These are phyloP conservation scores for Hydractinia symbiolongicarpus DNA, from an alignment of 30 jellyfish, hydroid and myxozoan genomes.

Conservation along the genomic window DNA sequence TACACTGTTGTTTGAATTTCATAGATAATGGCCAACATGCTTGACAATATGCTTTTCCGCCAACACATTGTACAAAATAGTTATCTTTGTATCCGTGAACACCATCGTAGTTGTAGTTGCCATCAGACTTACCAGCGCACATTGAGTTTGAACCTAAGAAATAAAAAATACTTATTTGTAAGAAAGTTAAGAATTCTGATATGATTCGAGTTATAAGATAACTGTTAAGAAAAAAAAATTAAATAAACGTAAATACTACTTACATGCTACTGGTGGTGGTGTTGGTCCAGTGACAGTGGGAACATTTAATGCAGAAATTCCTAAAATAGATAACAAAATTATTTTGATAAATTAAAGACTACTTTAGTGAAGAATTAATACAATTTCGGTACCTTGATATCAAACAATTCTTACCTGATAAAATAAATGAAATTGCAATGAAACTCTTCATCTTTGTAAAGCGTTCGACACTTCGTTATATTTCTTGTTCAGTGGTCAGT, in stretches of 20 bases:
- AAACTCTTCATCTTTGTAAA: too few species aligned
- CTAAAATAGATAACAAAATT: not conserved
- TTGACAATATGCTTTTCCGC: constrained; percentile 25
- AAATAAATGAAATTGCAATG: too few species aligned
- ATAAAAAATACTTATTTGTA: not conserved
- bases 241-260: not conserved
- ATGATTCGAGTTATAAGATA: too few species aligned
- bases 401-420: too few species aligned
- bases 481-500: too few species aligned
- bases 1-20: constrained; percentile 13
- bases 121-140: constrained; percentile 21
- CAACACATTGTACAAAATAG: constrained; percentile 25
- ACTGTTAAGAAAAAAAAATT: too few species aligned
- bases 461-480: too few species aligned
- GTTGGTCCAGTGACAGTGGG: not conserved
- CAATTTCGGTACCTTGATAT: too few species aligned
- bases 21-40: constrained; percentile 28
- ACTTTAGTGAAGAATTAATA: too few species aligned
- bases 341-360: not conserved
- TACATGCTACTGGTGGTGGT: constrained; percentile 3
- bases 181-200: too few species aligned
- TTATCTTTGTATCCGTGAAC: not conserved
- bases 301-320: not conserved
- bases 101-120: constrained; percentile 9
- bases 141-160: not conserved